Evolutionary conservation across 1,140 invertebrate genomes (phyloP), one percentile per base, ranked within the genome.

Genomic region (Hyphantria cunea): DNA sequence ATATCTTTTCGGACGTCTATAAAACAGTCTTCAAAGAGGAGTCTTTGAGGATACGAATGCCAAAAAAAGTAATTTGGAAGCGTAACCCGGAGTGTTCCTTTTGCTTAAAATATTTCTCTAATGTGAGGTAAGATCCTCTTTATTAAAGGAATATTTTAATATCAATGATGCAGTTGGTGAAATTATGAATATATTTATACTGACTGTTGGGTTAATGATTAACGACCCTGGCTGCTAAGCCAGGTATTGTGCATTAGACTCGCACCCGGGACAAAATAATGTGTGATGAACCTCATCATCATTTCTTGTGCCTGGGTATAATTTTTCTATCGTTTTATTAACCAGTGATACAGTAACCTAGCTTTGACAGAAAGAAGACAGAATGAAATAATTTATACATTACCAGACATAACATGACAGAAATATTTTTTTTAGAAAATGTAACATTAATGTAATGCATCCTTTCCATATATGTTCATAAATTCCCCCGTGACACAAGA

Each of bases 61-160:
- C 12, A 14, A 60, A 60, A 60, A 60, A 60, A 60, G 48, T 51
- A 60, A 50, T 60, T 60, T 60, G 25, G 37, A 44, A 12, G n/a
- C 31, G 34, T 59, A 39, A 49, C 14, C 25, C 45, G n/a, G 31
- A 56, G 42, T 33, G 32, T 45, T 56, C n/a, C 17, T 44, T 37
- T 32, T 42, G 39, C 42, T 44, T 41, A 17, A 56, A 49, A 49
- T 59, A 33, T 49, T 49, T 59, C 37, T 54, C 6, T 54, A 31
- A n/a, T 14, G 31, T n/a, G 8, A 44, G 17, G 17, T 1, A 25
- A 25, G 1, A 25, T 25, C 17, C 17, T 25, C 17, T 25, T 25
- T 25, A 25, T 25, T 25, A 25, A 5, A 25, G 17, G 5, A 25
- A 25, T 25, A 25, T 25, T 25, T 25, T 25, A 25, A 25, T 25